Percentiles rank a stretch among this genome's conserved stretches.
These are phyloP conservation scores for Myotis myotis DNA, from an alignment of 2,797 vertebrate genomes.

Conservation along the genomic window DNA sequence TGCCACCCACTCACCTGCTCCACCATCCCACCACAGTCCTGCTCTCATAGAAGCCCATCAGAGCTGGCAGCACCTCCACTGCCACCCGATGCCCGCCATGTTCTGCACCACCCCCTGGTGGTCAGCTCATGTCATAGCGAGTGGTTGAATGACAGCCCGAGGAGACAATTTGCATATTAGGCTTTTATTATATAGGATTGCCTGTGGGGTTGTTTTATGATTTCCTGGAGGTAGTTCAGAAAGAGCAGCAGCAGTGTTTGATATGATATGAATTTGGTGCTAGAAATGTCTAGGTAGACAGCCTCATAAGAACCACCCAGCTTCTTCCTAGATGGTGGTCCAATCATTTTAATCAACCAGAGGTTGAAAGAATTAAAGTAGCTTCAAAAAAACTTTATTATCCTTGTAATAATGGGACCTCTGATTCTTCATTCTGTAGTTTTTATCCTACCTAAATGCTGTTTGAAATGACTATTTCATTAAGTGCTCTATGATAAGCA, in stretches of 20 bases:
- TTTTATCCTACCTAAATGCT: slow-evolving; percentile 24
- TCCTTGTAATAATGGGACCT: neutral
- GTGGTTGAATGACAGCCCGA: no score
- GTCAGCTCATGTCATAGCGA: no score
- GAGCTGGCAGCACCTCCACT: no score
- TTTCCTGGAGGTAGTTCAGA: neutral
- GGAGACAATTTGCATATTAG: no score
- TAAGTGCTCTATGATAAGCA: slow-evolving; percentile 1
- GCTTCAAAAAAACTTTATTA: neutral
- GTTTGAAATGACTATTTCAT: slow-evolving; percentile 30
- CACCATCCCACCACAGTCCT: no score
- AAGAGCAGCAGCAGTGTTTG: neutral
- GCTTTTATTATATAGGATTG: neutral
- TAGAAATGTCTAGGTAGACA: neutral
- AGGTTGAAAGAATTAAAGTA: neutral
- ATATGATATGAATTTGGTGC: neutral
- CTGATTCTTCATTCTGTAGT: slow-evolving; percentile 12
- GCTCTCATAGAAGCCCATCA: no score
- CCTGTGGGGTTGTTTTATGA: neutral
- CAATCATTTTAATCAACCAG: slow-evolving; percentile 1
- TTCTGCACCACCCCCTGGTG: no score
- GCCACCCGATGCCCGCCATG: no score
- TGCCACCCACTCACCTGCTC: no score
- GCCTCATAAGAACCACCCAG: neutral
- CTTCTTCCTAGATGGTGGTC: neutral